These are phyloP conservation scores for Drosophila rufa DNA, from an alignment of 1,140 invertebrate genomes.

Conservation along the genomic window DNA sequence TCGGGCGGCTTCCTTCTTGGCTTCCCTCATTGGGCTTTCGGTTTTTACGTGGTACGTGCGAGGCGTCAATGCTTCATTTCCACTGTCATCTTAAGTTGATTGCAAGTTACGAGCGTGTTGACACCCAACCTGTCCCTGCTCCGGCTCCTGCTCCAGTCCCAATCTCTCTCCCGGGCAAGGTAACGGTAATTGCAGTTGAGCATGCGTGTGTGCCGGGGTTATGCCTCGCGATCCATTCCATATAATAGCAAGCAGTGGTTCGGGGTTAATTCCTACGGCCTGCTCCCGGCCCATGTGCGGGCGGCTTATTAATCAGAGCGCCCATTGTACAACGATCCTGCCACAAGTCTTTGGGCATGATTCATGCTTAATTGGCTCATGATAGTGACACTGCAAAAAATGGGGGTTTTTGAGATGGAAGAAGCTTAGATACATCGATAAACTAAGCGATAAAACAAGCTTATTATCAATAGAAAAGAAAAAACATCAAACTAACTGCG, in stretches of 20 bases:
- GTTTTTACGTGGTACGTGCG: constrained; percentile 75
- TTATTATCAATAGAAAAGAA: too few relatives aligned
- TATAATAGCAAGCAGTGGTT: constrained; percentile 9
- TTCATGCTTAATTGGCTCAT: constrained; percentile 76
- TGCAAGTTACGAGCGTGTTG: constrained; percentile 85
- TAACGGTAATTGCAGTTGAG: constrained; percentile 65
- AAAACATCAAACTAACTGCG: too few relatives aligned
- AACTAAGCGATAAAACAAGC: not conserved
- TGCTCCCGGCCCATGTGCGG: constrained; percentile 45
- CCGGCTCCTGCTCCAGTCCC: constrained; percentile 3
- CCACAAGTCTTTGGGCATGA: constrained; percentile 60
- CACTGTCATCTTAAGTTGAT: constrained; percentile 85
- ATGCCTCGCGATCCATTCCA: constrained; percentile 12
- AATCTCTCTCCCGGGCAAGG: constrained; percentile 2
- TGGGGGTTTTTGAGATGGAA: not conserved
- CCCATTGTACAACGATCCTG: constrained; percentile 50
- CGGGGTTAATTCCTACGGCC: constrained; percentile 38
- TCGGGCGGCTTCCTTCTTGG: constrained; percentile 47
- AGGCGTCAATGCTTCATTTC: constrained; percentile 85
- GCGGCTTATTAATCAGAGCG: constrained; percentile 77
- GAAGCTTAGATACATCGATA: not conserved
- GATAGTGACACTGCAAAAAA: constrained; percentile 24
- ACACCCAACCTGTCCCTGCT: constrained; percentile 63
- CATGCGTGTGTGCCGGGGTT: constrained; percentile 55
- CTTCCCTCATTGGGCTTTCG: constrained; percentile 32